Conservation (phyloP, 2,113 vertebrate species). For the Callorhinus ursinus region DNA sequence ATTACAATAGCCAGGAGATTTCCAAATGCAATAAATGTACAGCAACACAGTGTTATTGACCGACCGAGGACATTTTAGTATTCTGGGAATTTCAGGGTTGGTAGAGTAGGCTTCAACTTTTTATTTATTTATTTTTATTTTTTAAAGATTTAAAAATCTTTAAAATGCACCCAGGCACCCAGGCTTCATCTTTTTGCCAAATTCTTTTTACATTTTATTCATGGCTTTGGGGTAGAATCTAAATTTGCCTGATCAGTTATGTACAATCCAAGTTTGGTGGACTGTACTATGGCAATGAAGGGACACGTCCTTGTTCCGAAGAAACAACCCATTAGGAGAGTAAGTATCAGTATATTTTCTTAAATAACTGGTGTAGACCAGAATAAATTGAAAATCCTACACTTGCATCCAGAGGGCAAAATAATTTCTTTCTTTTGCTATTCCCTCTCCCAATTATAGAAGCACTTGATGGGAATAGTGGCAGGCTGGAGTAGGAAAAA, state of each 20-base stretch:
- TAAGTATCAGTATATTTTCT: background rate
- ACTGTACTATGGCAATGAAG: background rate
- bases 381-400: slow-evolving; percentile 46
- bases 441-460: slow-evolving; percentile 23
- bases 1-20: slow-evolving; percentile 55
- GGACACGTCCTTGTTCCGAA: background rate
- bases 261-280: background rate
- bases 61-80: slow-evolving; percentile 20
- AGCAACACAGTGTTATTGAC: slow-evolving; percentile 39
- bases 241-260: background rate
- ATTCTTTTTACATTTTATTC: slow-evolving; percentile 39
- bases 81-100: background rate
- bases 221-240: background rate
- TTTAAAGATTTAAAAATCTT: too few species aligned
- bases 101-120: background rate
- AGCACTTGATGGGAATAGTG: slow-evolving; percentile 8
- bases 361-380: background rate
- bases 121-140: too few species aligned
- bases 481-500: slow-evolving; percentile 37
- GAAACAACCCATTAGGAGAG: background rate
- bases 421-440: slow-evolving; percentile 25
- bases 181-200: background rate
- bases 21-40: slow-evolving; percentile 31
- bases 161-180: too few species aligned
- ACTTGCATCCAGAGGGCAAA: slow-evolving; percentile 2